These are phyloP conservation scores for Selenia dentaria DNA, from an alignment of 2,888 invertebrate genomes.

Conservation along the genomic window DNA sequence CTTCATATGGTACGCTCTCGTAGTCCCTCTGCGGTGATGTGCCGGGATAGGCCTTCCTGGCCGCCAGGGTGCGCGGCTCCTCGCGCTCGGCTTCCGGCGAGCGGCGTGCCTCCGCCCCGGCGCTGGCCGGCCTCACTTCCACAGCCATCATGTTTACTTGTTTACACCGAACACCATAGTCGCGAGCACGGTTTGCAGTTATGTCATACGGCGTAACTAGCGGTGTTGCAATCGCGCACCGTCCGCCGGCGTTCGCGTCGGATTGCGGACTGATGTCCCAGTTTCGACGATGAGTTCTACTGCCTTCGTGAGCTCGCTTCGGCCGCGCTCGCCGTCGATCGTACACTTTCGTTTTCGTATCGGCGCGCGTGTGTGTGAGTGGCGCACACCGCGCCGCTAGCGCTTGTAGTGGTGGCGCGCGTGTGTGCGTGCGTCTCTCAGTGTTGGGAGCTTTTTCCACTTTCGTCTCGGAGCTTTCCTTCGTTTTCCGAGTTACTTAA, in stretches of 20 bases:
- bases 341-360: slow-evolving; percentile 84
- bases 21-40: slow-evolving; percentile 45
- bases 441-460: slow-evolving; percentile 70
- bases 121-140: slow-evolving; percentile 76
- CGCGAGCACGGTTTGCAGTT: slow-evolving; percentile 70
- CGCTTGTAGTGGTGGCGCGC: slow-evolving; percentile 37
- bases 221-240: slow-evolving; percentile 55
- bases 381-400: slow-evolving; percentile 35
- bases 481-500: slow-evolving; percentile 75
- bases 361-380: slow-evolving; percentile 54
- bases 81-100: slow-evolving; percentile 58
- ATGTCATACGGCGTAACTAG: slow-evolving; percentile 77
- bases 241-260: slow-evolving; percentile 79
- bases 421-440: slow-evolving; percentile 12
- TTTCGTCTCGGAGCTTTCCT: slow-evolving; percentile 79
- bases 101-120: slow-evolving; percentile 47
- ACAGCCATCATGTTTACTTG: slow-evolving; percentile 80
- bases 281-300: slow-evolving; percentile 84
- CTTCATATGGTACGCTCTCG: slow-evolving; percentile 4
- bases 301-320: slow-evolving; percentile 83
- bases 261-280: slow-evolving; percentile 87
- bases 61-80: slow-evolving; percentile 78
- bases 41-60: slow-evolving; percentile 80
- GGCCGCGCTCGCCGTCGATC: slow-evolving; percentile 77
- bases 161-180: slow-evolving; percentile 76